phyloP scores from a whole-genome alignment of 2,113 vertebrate genomes.

The Oreotrochilus melanogaster region DNA sequence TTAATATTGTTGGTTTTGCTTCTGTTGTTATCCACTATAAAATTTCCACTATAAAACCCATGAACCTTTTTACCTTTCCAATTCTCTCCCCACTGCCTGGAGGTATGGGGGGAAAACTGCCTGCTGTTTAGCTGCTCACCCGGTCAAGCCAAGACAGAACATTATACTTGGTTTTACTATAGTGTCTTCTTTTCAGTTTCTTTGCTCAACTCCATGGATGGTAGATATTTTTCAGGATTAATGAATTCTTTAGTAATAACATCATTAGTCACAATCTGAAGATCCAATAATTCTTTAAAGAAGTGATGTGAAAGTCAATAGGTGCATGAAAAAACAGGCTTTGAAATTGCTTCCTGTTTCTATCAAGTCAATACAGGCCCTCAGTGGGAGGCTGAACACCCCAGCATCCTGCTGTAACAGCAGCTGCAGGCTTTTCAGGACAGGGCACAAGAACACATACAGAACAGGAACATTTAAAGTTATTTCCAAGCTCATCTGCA shows the following conservation, averaged over 20 bases:
- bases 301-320: constrained; percentile 27
- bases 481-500: neutral
- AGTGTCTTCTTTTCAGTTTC: neutral
- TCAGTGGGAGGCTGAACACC: neutral
- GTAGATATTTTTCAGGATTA: constrained; percentile 8
- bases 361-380: neutral
- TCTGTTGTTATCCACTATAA: too few species aligned
- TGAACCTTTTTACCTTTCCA: too few species aligned
- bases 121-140: too few species aligned
- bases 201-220: neutral
- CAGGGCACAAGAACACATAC: neutral
- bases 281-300: constrained; percentile 25
- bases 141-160: too few species aligned
- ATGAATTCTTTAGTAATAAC: neutral
- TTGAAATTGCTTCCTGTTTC: constrained; percentile 23
- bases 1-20: too few species aligned
- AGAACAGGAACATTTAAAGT: neutral
- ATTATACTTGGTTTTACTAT: neutral
- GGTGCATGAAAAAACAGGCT: neutral
- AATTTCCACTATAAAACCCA: too few species aligned
- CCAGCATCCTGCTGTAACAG: neutral
- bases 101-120: too few species aligned
- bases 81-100: too few species aligned
- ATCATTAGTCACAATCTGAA: constrained; percentile 22
- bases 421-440: neutral